phyloP scores from a whole-genome alignment of 2,888 invertebrate genomes.

The Allygus modestus region DNA sequence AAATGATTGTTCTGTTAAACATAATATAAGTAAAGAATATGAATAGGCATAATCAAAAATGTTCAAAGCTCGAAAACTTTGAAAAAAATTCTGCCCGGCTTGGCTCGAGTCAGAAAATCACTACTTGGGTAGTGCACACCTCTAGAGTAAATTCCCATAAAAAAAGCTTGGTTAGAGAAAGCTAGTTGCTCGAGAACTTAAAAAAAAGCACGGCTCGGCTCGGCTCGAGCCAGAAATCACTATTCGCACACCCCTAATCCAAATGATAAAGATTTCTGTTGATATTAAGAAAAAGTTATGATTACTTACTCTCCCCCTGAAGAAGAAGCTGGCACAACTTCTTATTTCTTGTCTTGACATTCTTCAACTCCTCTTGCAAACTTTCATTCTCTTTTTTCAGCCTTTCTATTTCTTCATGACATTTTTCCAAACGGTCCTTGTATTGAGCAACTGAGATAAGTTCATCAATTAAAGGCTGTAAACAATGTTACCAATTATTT shows the following conservation, averaged over 20 bases:
- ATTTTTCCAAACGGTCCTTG: slow-evolving; percentile 79
- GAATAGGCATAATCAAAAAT: too few relatives aligned
- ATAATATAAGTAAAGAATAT: too few relatives aligned
- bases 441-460: slow-evolving; percentile 79
- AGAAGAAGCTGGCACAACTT: slow-evolving; percentile 84
- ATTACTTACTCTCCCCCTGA: slow-evolving; percentile 84
- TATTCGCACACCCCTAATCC: neutral
- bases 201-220: too few relatives aligned
- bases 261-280: neutral
- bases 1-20: too few relatives aligned
- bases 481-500: neutral
- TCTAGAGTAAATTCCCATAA: too few relatives aligned
- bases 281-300: neutral
- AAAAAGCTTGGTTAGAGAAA: too few relatives aligned
- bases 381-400: slow-evolving; percentile 76
- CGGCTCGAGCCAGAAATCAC: neutral
- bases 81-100: too few relatives aligned
- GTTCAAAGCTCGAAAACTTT: too few relatives aligned
- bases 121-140: too few relatives aligned
- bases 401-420: slow-evolving; percentile 78
- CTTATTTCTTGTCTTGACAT: slow-evolving; percentile 84
- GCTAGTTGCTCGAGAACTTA: too few relatives aligned
- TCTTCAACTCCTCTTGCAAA: slow-evolving; percentile 81
- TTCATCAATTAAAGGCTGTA: slow-evolving; percentile 78
- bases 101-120: too few relatives aligned